phyloP scores from a whole-genome alignment of 1,140 invertebrate genomes.

The Aphelenchoides besseyi region DNA sequence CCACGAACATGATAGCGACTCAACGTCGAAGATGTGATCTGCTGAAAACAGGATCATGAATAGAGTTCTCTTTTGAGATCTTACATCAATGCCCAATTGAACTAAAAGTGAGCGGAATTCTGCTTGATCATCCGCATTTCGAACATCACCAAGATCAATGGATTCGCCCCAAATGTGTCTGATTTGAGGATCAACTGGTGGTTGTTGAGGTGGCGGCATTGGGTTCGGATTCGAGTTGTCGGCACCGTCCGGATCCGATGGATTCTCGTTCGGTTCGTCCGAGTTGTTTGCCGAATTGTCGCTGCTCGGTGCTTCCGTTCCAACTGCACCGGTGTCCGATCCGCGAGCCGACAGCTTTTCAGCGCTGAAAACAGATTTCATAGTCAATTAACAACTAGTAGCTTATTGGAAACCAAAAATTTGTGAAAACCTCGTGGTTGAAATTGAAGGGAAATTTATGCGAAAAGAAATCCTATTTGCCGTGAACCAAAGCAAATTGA shows the following conservation, averaged over 20 bases:
- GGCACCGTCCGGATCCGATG: constrained; percentile 13
- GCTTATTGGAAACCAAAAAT: too few relatives aligned
- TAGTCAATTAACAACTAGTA: too few relatives aligned
- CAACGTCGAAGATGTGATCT: constrained; percentile 55
- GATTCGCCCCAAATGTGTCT: constrained; percentile 51
- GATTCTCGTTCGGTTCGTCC: constrained; percentile 4
- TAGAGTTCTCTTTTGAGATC: constrained; percentile 9
- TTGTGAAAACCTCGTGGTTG: too few relatives aligned
- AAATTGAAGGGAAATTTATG: too few relatives aligned
- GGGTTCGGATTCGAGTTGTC: background rate
- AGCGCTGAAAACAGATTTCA: constrained; percentile 35
- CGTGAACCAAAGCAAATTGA: too few relatives aligned
- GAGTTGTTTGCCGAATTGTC: background rate
- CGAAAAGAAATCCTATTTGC: too few relatives aligned
- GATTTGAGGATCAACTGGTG: constrained; percentile 40
- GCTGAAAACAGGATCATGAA: constrained; percentile 32
- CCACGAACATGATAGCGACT: constrained; percentile 53
- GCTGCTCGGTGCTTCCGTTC: background rate
- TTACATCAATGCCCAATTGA: constrained; percentile 56
- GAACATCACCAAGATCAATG: constrained; percentile 49
- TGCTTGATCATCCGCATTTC: constrained; percentile 52
- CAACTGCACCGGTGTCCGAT: background rate
- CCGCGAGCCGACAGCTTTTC: constrained; percentile 46
- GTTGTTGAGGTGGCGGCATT: background rate
- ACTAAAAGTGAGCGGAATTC: constrained; percentile 49